phyloP scores from a whole-genome alignment of 2,113 vertebrate genomes.

The Pseudopodoces humilis region DNA sequence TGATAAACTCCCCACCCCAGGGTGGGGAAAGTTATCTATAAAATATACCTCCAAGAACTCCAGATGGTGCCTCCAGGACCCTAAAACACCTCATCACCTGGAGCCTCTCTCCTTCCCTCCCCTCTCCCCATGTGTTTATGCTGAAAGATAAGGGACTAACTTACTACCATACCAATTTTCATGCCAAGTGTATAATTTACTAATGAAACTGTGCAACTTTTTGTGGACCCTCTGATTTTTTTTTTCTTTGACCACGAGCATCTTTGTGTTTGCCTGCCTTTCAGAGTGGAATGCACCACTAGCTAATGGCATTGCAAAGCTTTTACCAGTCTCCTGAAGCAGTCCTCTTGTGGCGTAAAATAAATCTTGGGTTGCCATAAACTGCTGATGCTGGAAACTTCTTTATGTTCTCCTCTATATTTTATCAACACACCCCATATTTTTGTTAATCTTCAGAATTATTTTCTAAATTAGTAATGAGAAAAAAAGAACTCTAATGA shows the following conservation, averaged over 20 bases:
- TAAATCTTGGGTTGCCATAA: conserved; percentile 14
- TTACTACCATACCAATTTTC: neutral
- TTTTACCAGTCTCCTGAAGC: neutral
- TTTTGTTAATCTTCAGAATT: neutral
- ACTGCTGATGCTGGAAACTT: conserved; percentile 25
- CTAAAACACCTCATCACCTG: neutral
- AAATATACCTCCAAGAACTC: neutral
- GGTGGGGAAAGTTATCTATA: neutral
- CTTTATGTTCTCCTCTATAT: neutral
- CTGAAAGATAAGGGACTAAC: neutral
- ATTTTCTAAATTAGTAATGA: conserved; percentile 7
- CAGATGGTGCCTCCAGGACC: neutral
- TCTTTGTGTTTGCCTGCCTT: neutral
- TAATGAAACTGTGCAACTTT: neutral
- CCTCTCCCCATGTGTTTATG: neutral
- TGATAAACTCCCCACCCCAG: too few relatives aligned
- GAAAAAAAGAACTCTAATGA: neutral
- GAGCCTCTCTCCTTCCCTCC: rapidly evolving
- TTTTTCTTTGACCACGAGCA: neutral
- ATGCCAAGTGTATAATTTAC: neutral
- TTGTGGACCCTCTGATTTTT: neutral
- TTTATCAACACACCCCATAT: neutral
- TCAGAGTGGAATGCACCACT: neutral
- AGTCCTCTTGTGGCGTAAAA: conserved; percentile 22
- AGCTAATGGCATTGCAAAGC: neutral